phyloP scores from a whole-genome alignment of 2,113 vertebrate genomes.

The Tringa solitaria region DNA sequence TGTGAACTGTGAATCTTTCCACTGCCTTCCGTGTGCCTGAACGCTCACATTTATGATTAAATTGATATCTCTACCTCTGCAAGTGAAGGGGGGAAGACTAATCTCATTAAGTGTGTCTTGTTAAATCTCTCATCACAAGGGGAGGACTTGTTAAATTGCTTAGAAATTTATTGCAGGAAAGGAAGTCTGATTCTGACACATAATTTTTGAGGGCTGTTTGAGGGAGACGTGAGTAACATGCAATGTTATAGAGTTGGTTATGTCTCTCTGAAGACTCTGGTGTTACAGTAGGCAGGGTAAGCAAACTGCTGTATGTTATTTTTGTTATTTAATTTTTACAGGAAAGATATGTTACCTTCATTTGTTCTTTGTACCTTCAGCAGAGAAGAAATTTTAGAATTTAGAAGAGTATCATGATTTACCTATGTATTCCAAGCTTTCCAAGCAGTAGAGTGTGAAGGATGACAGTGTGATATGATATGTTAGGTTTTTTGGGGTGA shows the following conservation, averaged over 20 bases:
- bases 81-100: not conserved
- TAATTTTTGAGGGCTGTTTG: not conserved
- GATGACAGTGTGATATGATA: not conserved
- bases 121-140: not conserved
- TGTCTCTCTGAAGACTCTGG: not conserved
- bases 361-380: not conserved
- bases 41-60: rapidly evolving
- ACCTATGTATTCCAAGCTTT: not conserved
- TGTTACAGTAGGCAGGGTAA: not conserved
- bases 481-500: not conserved
- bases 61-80: not conserved
- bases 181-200: not conserved
- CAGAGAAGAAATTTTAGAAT: not conserved
- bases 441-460: not conserved
- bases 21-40: not conserved
- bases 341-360: not conserved
- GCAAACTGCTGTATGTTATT: not conserved
- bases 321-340: not conserved
- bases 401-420: rapidly evolving
- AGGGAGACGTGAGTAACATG: not conserved
- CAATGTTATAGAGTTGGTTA: not conserved
- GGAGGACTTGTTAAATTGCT: not conserved
- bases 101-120: not conserved
- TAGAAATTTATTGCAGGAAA: not conserved
- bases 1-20: not conserved